A percentile compares a stretch with the other conserved stretches of the same genome.
Conservation (phyloP, 1,140 invertebrate genomes). For the Tetramorium parvispinum region DNA sequence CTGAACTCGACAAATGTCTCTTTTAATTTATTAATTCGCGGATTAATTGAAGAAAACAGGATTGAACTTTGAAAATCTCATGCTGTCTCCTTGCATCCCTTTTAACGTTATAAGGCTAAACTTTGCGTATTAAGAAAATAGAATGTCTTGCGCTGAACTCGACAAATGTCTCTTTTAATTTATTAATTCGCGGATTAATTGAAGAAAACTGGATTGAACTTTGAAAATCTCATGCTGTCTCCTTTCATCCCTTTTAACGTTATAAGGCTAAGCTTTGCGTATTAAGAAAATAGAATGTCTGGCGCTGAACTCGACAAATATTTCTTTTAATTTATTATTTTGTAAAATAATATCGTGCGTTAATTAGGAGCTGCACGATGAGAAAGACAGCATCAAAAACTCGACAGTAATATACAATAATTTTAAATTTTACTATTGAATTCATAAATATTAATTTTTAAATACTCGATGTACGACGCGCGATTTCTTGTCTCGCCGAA, state of each 20-base stretch:
- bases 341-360: neutral
- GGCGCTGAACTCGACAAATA: slow-evolving; percentile 1
- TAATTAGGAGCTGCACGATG: neutral
- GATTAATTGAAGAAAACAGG: neutral
- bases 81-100: neutral
- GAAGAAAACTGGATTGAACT: neutral
- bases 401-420: neutral
- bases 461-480: neutral
- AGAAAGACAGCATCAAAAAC: neutral
- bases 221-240: neutral
- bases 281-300: neutral
- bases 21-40: neutral
- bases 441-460: neutral
- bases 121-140: neutral
- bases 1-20: slow-evolving; percentile 19
- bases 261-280: neutral
- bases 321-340: neutral
- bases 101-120: neutral
- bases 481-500: neutral
- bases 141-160: neutral
- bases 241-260: neutral
- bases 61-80: neutral
- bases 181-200: neutral
- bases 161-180: slow-evolving; percentile 18
- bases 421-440: neutral